These are phyloP conservation scores for Anoplius nigerrimus DNA, from an alignment of 2,888 invertebrate species.

Conservation along the genomic window DNA sequence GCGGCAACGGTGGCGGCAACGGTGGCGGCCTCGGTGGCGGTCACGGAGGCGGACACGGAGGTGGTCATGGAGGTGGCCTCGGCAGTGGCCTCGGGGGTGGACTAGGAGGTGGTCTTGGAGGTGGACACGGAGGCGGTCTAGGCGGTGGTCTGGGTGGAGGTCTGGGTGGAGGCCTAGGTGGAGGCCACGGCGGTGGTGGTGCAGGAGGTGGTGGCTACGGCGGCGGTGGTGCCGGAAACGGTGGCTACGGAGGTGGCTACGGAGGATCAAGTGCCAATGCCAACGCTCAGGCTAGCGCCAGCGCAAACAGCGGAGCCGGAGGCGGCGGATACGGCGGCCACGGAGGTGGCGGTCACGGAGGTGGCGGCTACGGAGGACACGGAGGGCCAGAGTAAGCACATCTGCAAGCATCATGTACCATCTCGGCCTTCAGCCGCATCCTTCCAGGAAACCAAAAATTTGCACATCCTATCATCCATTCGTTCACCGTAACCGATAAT, in stretches of 20 bases:
- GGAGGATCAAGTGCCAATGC: background rate
- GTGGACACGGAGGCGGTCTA: slow-evolving; percentile 19
- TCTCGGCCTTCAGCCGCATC: too few relatives aligned
- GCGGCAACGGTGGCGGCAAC: background rate
- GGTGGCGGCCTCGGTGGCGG: background rate
- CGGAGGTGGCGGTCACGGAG: slow-evolving; percentile 18
- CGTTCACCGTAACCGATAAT: too few relatives aligned
- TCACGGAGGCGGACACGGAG: background rate
- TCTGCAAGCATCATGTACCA: too few relatives aligned
- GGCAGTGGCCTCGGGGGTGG: background rate
- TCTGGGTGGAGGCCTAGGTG: slow-evolving; percentile 13
- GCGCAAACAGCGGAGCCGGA: slow-evolving; percentile 2
- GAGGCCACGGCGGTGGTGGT: background rate
- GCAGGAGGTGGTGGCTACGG: slow-evolving; percentile 18
- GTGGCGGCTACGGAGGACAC: slow-evolving; percentile 14
- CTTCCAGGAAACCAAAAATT: too few relatives aligned
- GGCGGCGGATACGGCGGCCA: slow-evolving; percentile 3
- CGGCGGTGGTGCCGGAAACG: slow-evolving; percentile 5
- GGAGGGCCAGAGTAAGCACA: slow-evolving; percentile 11
- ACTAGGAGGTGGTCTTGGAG: slow-evolving; percentile 11
- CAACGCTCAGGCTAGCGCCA: slow-evolving; percentile 8
- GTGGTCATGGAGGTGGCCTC: background rate
- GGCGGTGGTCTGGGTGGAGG: slow-evolving; percentile 20
- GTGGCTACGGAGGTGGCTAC: slow-evolving; percentile 10
- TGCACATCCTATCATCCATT: too few relatives aligned